These are phyloP conservation scores for Pandemis cinnamomeana DNA, from an alignment of 2,888 invertebrate genomes.

Conservation along the genomic window DNA sequence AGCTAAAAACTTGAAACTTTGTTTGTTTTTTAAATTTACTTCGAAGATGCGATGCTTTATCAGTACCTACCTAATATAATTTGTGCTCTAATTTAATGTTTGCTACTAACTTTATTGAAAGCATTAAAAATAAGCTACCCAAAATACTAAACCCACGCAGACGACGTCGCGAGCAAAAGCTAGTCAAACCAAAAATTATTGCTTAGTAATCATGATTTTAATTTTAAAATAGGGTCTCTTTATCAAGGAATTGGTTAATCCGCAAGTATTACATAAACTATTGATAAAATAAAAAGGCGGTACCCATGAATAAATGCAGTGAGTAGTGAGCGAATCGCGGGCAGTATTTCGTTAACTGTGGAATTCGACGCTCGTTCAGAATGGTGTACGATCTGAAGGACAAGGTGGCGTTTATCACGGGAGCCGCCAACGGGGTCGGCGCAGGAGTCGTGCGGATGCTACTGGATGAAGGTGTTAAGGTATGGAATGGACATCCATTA, in stretches of 20 bases:
- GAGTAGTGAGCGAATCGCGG: not conserved
- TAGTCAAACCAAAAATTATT: too few species aligned
- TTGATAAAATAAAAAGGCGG: not conserved
- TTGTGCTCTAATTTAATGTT: too few species aligned
- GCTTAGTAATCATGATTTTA: not conserved
- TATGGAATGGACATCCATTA: conserved; percentile 38
- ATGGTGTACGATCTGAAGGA: conserved; percentile 45
- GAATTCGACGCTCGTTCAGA: not conserved
- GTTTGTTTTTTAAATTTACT: too few species aligned
- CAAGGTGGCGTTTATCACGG: conserved; percentile 58
- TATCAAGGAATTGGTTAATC: not conserved
- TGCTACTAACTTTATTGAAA: too few species aligned
- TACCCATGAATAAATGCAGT: not conserved
- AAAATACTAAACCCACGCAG: too few species aligned
- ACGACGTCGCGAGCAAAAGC: too few species aligned
- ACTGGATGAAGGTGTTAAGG: conserved; percentile 56
- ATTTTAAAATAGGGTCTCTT: not conserved
- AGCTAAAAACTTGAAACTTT: too few species aligned
- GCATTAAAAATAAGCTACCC: too few species aligned
- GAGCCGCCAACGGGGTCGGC: conserved; percentile 61
- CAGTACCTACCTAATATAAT: too few species aligned
- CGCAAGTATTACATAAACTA: not conserved
- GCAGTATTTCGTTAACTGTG: not conserved
- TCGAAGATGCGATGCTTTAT: too few species aligned
- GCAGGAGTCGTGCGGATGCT: conserved; percentile 50